Evolutionary conservation across 2,888 invertebrate genomes (phyloP), one percentile per base, ranked within the genome.

Genomic region (Platynereis dumerilii): DNA sequence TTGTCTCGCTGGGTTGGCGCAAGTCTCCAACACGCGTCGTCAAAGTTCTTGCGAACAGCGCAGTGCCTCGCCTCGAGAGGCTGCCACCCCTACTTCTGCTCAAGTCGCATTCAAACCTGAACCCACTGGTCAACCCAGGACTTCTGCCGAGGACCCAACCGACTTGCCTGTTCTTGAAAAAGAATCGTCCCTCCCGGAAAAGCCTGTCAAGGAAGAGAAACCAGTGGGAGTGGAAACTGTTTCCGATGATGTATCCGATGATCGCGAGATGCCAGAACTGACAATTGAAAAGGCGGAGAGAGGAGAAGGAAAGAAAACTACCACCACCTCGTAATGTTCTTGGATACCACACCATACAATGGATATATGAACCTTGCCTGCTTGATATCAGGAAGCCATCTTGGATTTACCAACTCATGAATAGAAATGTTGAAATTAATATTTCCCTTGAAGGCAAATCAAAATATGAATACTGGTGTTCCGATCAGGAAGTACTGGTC

Each of bases 41-140:
- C 48, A 48, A 48, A 48, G 48, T 48, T 20, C 10, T 48, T 48
- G 48, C 17, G 48, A 48, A 22, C 20, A 48, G 22, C 48, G 48
- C 10, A 48, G 48, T 48, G 22, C 17, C n/a, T 48, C 48, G 3
- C 48, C 48, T 20, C n/a, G 22, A 3, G 48, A n/a, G 7, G 48
- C 20, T n/a, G 20, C n/a, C n/a, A 48, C 48, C 5, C 20, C 48
- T 3, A 22, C 22, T 10, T n/a, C 20, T n/a, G 22, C n/a, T n/a
- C 20, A 22, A 22, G n/a, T 20, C 20, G 48, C 48, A 22, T 5
- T n/a, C n/a, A 48, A 48, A 22, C n/a, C 20, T 10, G 48, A 48
- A 48, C 20, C n/a, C 7, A 10, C 17, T 12, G 10, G 10, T 42
- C 12, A 42, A 17, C 48, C n/a, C 17, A 3, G 20, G 3, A 5